These are phyloP conservation scores for Cryptocheilus praepositus DNA, from an alignment of 2,888 invertebrate genomes.

Conservation along the genomic window DNA sequence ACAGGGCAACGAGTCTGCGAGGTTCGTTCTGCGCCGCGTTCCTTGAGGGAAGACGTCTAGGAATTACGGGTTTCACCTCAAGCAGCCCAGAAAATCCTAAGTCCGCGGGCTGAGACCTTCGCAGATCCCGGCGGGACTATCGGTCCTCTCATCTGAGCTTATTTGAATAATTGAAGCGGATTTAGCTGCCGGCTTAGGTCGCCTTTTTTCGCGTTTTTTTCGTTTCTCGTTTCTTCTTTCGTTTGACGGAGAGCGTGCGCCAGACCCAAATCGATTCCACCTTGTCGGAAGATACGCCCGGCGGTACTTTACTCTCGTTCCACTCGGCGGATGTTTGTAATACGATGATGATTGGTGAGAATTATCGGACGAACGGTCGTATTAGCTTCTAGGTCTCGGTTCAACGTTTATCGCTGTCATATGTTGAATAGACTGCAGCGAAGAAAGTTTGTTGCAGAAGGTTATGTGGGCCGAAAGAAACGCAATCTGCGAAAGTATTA, in stretches of 20 bases:
- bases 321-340: conserved; percentile 4
- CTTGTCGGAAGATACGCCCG: not conserved
- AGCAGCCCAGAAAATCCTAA: no score
- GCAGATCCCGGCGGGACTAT: conserved; percentile 34
- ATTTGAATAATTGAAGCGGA: conserved; percentile 59
- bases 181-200: conserved; percentile 11
- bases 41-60: conserved; percentile 22
- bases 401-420: no score
- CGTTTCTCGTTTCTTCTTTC: not conserved
- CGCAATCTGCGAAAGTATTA: no score
- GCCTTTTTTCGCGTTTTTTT: not conserved
- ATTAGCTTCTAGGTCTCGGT: no score
- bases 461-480: no score
- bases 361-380: no score
- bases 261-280: not conserved
- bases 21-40: not conserved
- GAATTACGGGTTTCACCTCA: conserved; percentile 41
- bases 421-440: no score
- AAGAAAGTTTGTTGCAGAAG: no score
- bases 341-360: no score
- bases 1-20: not conserved
- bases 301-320: not conserved
- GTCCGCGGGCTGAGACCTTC: conserved; percentile 15
- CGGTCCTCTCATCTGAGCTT: conserved; percentile 41
- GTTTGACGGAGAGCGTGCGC: not conserved